Percentiles rank a stretch among this genome's conserved stretches.
These are phyloP conservation scores for Platalea minor DNA, from an alignment of 2,797 vertebrate species.

Conservation along the genomic window DNA sequence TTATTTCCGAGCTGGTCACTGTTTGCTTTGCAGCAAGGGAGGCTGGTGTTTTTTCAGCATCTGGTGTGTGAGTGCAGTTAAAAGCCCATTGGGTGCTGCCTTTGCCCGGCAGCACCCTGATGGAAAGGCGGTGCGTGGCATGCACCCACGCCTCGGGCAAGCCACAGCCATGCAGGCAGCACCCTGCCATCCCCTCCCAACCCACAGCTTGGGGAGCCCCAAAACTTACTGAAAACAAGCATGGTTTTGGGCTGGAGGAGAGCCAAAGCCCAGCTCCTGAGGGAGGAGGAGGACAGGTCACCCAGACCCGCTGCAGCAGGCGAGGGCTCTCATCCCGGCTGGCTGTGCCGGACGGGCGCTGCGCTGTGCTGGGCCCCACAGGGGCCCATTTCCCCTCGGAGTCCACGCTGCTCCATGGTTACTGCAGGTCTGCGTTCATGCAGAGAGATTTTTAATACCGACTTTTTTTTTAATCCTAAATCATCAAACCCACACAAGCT, in stretches of 20 bases:
- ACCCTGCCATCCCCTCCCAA: neutral
- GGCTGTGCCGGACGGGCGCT: fast-evolving
- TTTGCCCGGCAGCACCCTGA: neutral
- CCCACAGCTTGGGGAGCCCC: neutral
- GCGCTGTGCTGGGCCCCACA: fast-evolving
- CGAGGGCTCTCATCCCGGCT: neutral
- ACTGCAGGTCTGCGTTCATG: neutral
- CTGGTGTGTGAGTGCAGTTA: neutral
- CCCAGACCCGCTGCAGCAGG: fast-evolving
- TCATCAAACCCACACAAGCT: neutral
- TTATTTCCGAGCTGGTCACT: neutral
- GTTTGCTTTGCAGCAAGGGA: neutral
- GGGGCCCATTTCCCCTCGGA: too few relatives aligned
- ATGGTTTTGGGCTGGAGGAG: neutral
- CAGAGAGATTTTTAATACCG: neutral
- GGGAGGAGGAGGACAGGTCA: neutral
- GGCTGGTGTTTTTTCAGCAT: neutral
- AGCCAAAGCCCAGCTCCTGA: too few relatives aligned
- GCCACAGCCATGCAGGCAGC: neutral
- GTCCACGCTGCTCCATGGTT: too few relatives aligned
- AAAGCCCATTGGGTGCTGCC: neutral
- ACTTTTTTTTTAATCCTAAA: neutral
- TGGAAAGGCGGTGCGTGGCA: neutral
- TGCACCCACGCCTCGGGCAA: fast-evolving
- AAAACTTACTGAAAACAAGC: neutral